Conservation (phyloP, 2,797 vertebrate genomes). For the Cyprinella venusta region DNA sequence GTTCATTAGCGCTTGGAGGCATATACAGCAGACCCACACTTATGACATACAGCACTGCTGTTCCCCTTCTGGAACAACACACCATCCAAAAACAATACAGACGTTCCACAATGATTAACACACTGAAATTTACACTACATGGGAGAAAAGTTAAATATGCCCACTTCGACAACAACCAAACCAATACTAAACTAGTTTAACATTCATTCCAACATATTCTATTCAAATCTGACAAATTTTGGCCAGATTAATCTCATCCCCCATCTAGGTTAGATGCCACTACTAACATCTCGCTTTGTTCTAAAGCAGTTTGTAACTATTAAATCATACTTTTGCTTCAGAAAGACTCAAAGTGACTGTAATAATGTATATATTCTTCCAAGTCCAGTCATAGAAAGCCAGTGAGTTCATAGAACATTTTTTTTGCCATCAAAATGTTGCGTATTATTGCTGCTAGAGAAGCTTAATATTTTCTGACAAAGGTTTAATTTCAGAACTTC, state of each 20-base stretch:
- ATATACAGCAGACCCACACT: slow-evolving; percentile 37
- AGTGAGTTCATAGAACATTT: neutral
- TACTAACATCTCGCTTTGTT: neutral
- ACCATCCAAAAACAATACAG: slow-evolving; percentile 45
- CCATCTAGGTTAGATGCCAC: slow-evolving; percentile 6
- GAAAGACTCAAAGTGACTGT: neutral
- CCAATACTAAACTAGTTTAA: slow-evolving; percentile 25
- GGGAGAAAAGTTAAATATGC: slow-evolving; percentile 43
- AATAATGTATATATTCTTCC: neutral
- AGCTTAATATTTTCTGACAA: neutral
- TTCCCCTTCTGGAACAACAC: slow-evolving; percentile 40
- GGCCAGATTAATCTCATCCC: slow-evolving; percentile 14
- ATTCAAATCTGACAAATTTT: slow-evolving; percentile 27
- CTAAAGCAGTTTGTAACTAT: neutral
- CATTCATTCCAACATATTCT: slow-evolving; percentile 34
- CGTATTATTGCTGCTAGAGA: neutral
- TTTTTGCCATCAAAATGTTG: neutral
- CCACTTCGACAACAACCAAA: slow-evolving; percentile 40
- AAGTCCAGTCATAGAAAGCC: neutral
- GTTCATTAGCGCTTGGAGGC: slow-evolving; percentile 55
- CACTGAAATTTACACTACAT: slow-evolving; percentile 25
- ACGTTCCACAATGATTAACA: slow-evolving; percentile 42
- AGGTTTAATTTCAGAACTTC: neutral
- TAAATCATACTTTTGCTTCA: neutral
- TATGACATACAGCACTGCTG: slow-evolving; percentile 44